These are phyloP conservation scores for Cylas formicarius DNA, from an alignment of 1,140 invertebrate genomes.

Conservation along the genomic window DNA sequence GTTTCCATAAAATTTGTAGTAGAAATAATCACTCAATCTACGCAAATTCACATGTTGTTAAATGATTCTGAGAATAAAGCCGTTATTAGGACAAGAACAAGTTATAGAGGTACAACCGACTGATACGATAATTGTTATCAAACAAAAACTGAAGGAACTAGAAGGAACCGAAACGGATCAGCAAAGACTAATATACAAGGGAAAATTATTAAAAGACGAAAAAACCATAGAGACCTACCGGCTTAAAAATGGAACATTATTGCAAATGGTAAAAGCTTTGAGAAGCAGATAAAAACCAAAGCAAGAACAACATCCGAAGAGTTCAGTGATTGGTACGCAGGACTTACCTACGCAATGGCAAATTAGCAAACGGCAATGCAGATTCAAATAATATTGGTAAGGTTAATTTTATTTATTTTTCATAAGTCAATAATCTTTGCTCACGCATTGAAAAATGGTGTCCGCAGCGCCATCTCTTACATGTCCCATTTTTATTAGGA, in stretches of 20 bases:
- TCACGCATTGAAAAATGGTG: no score
- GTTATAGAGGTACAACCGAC: slow-evolving; percentile 31
- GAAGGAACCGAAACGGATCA: slow-evolving; percentile 31
- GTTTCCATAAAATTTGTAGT: no score
- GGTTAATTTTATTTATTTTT: no score
- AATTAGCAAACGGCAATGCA: no score
- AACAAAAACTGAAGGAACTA: slow-evolving; percentile 31
- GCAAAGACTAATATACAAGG: slow-evolving; percentile 34
- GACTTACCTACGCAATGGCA: no score
- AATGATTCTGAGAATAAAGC: slow-evolving; percentile 23
- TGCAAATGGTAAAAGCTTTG: slow-evolving; percentile 34
- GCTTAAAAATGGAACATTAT: slow-evolving; percentile 27
- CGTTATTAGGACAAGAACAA: slow-evolving; percentile 27
- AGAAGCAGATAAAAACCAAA: slow-evolving; percentile 16
- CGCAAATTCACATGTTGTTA: background rate
- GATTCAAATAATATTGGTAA: no score
- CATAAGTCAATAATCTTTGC: no score
- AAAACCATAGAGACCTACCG: slow-evolving; percentile 34
- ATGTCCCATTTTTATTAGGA: no score
- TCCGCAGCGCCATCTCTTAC: no score
- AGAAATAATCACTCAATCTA: no score
- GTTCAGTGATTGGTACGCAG: background rate
- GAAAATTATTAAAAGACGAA: slow-evolving; percentile 32
- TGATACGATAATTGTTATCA: slow-evolving; percentile 30
- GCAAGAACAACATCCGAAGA: background rate